These are phyloP conservation scores for Drosophila pseudoananassae DNA, from an alignment of 1,140 invertebrate genomes.

Conservation along the genomic window DNA sequence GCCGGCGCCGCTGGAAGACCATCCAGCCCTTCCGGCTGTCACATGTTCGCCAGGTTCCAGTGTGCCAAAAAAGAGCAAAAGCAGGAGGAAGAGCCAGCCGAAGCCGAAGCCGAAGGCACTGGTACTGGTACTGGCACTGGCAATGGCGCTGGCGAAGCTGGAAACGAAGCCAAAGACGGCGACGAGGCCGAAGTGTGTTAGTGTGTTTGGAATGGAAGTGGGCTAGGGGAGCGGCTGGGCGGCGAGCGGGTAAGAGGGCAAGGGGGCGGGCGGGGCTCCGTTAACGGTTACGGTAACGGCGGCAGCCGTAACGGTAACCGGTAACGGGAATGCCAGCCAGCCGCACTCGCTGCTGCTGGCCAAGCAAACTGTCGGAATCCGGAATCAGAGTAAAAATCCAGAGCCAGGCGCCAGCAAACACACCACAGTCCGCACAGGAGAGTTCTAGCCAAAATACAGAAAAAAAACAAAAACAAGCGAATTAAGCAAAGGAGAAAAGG, in stretches of 20 bases:
- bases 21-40: constrained; percentile 41
- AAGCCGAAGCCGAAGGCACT: background rate
- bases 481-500: background rate
- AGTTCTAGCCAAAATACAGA: background rate
- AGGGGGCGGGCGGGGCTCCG: background rate
- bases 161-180: background rate
- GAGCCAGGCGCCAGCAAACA: constrained; percentile 19
- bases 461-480: constrained; percentile 3
- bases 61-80: constrained; percentile 67
- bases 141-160: constrained; percentile 1
- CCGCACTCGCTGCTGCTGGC: constrained; percentile 20
- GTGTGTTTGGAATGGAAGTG: constrained; percentile 48
- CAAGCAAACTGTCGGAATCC: constrained; percentile 10
- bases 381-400: constrained; percentile 35
- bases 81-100: constrained; percentile 19
- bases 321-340: constrained; percentile 27
- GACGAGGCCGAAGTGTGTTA: constrained; percentile 41
- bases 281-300: constrained; percentile 5
- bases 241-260: background rate
- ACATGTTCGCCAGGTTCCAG: constrained; percentile 70
- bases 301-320: constrained; percentile 34
- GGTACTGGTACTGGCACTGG: no score
- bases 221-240: background rate
- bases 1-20: constrained; percentile 65
- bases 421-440: constrained; percentile 10